Conservation (phyloP, 37 sponge, comb jelly and placozoan genomes). For the Cliona cf. orientalis region DNA sequence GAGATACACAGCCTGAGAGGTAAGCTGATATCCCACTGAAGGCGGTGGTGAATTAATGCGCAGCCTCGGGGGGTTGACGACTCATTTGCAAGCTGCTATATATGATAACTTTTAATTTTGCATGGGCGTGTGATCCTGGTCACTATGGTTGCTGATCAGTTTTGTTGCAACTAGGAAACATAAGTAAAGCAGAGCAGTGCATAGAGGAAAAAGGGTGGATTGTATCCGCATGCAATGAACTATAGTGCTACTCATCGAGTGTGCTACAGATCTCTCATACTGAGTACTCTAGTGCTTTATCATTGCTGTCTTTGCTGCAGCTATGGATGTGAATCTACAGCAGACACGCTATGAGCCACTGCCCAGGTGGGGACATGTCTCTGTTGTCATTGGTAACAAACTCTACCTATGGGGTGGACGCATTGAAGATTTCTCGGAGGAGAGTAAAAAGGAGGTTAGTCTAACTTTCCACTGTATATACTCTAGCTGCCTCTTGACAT, state of each 20-base stretch:
- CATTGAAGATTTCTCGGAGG: conserved; percentile 42
- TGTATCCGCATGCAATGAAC: too few species aligned
- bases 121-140: too few species aligned
- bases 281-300: background rate
- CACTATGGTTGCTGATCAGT: background rate
- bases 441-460: conserved; percentile 16
- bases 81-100: too few species aligned
- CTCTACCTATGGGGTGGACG: conserved; percentile 61
- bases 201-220: too few species aligned
- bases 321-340: conserved; percentile 21
- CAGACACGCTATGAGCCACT: conserved; percentile 25
- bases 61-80: too few species aligned
- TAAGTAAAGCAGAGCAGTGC: background rate
- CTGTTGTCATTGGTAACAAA: conserved; percentile 33
- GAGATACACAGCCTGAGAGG: too few species aligned
- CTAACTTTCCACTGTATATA: background rate
- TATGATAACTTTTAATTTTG: too few species aligned
- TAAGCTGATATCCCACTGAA: too few species aligned
- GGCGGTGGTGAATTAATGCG: too few species aligned
- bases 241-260: too few species aligned
- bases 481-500: too few species aligned
- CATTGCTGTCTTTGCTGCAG: background rate
- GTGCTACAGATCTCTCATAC: background rate
- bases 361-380: conserved; percentile 39
- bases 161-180: background rate